Base-by-base conservation (phyloP, 2,797 vertebrate genomes). In the Telmatherina bonti region DNA sequence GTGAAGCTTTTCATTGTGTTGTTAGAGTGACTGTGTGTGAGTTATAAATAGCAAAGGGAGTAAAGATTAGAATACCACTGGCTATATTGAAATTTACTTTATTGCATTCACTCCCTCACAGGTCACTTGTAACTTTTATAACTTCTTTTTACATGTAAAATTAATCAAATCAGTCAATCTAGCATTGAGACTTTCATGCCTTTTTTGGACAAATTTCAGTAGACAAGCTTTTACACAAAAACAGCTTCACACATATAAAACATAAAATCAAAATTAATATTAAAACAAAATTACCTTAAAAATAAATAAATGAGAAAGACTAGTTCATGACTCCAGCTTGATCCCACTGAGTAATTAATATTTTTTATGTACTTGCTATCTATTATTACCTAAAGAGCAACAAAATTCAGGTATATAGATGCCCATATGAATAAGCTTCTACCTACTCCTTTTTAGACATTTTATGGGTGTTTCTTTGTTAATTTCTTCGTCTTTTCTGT, bases 1-100 rank as follows among this genome's bases (percentile, higher is more conserved):
- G 82, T 22, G 31, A 85, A 76, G 77, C 82, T 70, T 83, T 91
- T 91, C 78, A 91, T 87, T 85, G 64, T 85, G 71, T 70, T 70
- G 76, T 51, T 62, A 33, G 62, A 65, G 69, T 51, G 66, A 63
- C 62, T 58, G 55, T 41, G 30, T 66, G 45, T 62, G 62, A 64
- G 52, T 38, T 38, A 22, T 22, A 71, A 57, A 45, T 49, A 27
- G 11, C 29, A 65, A 62, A 29, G 26, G 20, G 33, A 61, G 5
- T 38, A 36, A 33, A 65, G 30, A 5, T 65, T 29, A 55, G 15
- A 59, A 53, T 30, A 31, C 22, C 2, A 62, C 30, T 58, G 52
- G 11, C 22, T 70, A 35, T 13, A 10, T 72, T 67, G 27, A 26
- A 27, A 69, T 27, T 29, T 43, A 27, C 52, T 64, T n/a, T 5